phyloP scores from a whole-genome alignment of 2,113 vertebrate genomes.

The Mixornis gularis region DNA sequence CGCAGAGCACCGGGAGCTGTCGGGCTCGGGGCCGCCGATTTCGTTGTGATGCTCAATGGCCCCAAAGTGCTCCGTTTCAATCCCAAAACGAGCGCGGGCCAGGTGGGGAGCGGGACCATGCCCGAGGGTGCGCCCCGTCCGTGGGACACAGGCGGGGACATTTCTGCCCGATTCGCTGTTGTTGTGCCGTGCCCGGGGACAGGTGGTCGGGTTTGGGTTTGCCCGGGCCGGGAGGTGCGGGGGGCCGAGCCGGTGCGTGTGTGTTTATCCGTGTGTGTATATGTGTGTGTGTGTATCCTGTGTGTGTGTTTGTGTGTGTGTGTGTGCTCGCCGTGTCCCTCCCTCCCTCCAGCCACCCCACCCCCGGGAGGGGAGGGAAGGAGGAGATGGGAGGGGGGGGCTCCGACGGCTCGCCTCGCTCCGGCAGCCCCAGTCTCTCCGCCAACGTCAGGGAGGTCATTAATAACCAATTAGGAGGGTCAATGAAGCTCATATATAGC shows the following conservation, averaged over 20 bases:
- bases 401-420: constrained; percentile 61
- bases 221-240: neutral
- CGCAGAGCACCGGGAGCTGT: neutral
- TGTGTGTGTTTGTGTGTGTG: neutral
- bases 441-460: constrained; percentile 87
- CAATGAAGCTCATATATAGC: constrained; percentile 85
- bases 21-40: neutral
- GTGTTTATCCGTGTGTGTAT: neutral
- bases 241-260: neutral
- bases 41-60: neutral
- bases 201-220: neutral
- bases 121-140: neutral
- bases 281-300: neutral
- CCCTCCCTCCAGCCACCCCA: constrained; percentile 8
- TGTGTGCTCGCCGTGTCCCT: neutral
- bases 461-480: constrained; percentile 98
- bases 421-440: constrained; percentile 72
- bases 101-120: neutral
- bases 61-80: neutral
- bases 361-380: constrained; percentile 39
- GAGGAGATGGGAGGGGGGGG: constrained; percentile 27
- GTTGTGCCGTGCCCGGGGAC: neutral
- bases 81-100: neutral
- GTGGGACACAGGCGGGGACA: neutral
- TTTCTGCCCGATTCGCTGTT: neutral